Conservation (phyloP, 2,888 invertebrate species). For the Euzetes globulus region DNA sequence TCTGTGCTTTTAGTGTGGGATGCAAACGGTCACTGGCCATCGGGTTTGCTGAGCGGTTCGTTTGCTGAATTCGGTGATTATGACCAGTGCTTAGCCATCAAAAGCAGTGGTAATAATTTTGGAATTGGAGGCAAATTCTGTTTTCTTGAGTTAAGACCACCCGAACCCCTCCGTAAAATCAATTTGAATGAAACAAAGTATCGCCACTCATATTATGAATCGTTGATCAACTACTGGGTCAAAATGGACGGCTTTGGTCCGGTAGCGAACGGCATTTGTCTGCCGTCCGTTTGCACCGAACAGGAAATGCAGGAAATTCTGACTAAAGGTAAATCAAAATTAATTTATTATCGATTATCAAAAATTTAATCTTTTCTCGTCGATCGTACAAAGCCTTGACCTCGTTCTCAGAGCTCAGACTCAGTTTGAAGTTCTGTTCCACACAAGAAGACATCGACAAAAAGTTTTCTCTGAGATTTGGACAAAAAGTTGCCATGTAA, state of each 20-base stretch:
- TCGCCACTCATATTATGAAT: neutral
- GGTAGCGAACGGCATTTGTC: conserved; percentile 29
- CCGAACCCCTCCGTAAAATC: neutral
- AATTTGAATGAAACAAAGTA: neutral
- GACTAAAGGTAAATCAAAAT: conserved; percentile 3
- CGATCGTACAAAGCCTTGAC: conserved; percentile 7
- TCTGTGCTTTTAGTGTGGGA: conserved; percentile 31
- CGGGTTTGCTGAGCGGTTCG: conserved; percentile 24
- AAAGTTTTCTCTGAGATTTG: neutral
- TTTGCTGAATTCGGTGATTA: conserved; percentile 30
- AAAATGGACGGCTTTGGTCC: conserved; percentile 30
- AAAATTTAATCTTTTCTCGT: neutral
- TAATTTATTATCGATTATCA: neutral
- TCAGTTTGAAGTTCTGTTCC: neutral
- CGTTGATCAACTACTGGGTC: conserved; percentile 19
- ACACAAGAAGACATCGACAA: neutral
- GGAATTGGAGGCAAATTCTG: conserved; percentile 22
- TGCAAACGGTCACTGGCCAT: conserved; percentile 31
- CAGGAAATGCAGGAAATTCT: conserved; percentile 8
- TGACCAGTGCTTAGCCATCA: conserved; percentile 28
- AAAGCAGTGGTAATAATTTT: neutral
- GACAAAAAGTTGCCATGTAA: conserved; percentile 28
- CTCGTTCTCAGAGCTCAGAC: conserved; percentile 5
- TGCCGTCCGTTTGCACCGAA: conserved; percentile 26
- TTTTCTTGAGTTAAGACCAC: conserved; percentile 27